These are phyloP conservation scores for Hozukius guyotensis DNA, from an alignment of 2,797 vertebrate genomes.

Conservation along the genomic window DNA sequence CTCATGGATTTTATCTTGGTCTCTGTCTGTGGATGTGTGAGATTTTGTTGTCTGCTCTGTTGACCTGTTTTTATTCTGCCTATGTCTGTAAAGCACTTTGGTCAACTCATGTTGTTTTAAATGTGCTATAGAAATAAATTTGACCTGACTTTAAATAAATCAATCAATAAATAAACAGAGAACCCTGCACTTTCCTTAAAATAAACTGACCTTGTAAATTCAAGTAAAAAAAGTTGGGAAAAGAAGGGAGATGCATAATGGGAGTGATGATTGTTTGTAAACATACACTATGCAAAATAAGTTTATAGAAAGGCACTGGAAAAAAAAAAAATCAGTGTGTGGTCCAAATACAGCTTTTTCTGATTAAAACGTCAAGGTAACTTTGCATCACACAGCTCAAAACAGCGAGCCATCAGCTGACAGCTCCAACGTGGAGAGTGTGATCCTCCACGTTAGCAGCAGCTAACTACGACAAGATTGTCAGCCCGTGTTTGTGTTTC, in stretches of 20 bases:
- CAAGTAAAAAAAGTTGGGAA: neutral
- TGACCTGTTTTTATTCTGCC: no score
- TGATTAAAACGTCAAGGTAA: neutral
- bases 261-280: neutral
- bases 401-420: constrained; percentile 71
- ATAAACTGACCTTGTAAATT: neutral
- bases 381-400: constrained; percentile 33
- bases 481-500: no score
- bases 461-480: constrained; percentile 27
- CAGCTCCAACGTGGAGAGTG: constrained; percentile 51
- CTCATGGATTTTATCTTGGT: no score
- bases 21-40: no score
- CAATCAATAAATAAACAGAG: no score
- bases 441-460: neutral
- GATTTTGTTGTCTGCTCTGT: no score
- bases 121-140: no score
- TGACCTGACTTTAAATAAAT: no score
- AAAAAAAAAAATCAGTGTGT: no score
- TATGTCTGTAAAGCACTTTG: no score
- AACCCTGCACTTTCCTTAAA: neutral
- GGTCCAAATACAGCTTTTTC: no score
- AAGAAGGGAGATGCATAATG: neutral
- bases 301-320: neutral
- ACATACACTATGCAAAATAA: neutral
- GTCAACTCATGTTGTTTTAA: no score